Evolutionary conservation across 2,888 invertebrate species (phyloP).

Genomic region (Sarcophaga caerulescens): DNA sequence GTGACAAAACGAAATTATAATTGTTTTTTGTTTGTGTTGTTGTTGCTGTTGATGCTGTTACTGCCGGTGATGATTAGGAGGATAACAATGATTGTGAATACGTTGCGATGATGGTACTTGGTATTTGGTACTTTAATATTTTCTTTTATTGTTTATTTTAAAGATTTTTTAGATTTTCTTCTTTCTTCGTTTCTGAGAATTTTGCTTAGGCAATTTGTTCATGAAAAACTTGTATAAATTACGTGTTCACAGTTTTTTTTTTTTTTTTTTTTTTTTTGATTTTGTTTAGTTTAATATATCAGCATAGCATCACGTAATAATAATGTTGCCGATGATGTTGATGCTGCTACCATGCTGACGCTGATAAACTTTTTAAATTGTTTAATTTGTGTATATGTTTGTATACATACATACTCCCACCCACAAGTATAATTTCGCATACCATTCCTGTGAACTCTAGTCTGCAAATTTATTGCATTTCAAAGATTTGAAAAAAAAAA

Average conservation of each 20-base stretch:
- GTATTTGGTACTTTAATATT: neutral
- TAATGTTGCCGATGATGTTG: neutral
- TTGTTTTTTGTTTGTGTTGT: neutral
- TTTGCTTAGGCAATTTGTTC: slow-evolving; percentile 31
- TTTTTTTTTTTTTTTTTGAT: neutral
- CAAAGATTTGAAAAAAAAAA: neutral
- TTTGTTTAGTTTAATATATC: slow-evolving; percentile 40
- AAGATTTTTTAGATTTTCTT: slow-evolving; percentile 9
- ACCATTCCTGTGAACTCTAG: slow-evolving; percentile 40
- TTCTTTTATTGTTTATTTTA: slow-evolving; percentile 11
- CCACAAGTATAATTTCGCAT: slow-evolving; percentile 27
- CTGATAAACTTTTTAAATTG: slow-evolving; percentile 41
- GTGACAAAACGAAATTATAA: slow-evolving; percentile 12
- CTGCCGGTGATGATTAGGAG: neutral
- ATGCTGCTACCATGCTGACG: slow-evolving; percentile 16
- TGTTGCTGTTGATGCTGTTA: neutral
- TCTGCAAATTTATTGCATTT: slow-evolving; percentile 58
- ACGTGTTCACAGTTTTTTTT: neutral
- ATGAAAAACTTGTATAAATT: slow-evolving; percentile 21
- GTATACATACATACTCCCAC: slow-evolving; percentile 39
- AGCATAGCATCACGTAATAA: slow-evolving; percentile 27
- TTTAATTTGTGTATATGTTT: slow-evolving; percentile 30
- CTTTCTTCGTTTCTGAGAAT: slow-evolving; percentile 36
- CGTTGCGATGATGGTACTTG: neutral
- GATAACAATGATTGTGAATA: neutral